Conservation (phyloP, 2,888 invertebrate species). For the Erebia aethiops region DNA sequence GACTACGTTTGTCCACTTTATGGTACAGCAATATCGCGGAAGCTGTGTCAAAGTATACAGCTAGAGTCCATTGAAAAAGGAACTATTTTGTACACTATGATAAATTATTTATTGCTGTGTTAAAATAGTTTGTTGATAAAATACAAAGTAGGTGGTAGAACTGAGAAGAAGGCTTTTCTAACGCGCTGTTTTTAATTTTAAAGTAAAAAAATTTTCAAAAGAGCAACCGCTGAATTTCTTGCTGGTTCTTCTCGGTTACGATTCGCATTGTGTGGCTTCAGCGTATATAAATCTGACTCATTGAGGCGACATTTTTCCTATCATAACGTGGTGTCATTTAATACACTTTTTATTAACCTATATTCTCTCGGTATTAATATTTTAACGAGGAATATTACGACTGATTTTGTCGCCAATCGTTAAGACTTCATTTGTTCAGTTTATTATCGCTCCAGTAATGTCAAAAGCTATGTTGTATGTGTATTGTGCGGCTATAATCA, state of each 20-base stretch:
- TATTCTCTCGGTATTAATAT: background rate
- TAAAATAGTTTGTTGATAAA: too few relatives aligned
- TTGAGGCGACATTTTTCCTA: background rate
- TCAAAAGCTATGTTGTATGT: background rate
- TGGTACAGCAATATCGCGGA: slow-evolving; percentile 13
- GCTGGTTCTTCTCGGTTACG: too few relatives aligned
- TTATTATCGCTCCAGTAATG: background rate
- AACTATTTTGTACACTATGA: background rate
- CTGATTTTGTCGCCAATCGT: slow-evolving; percentile 10
- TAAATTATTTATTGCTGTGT: background rate
- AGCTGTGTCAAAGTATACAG: slow-evolving; percentile 5
- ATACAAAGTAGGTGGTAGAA: too few relatives aligned
- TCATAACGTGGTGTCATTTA: background rate
- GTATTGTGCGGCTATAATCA: background rate
- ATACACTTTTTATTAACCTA: background rate
- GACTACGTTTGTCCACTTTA: slow-evolving; percentile 35
- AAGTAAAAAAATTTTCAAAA: too few relatives aligned
- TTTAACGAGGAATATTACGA: background rate
- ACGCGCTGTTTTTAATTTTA: too few relatives aligned
- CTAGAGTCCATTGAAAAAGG: background rate
- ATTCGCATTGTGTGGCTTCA: too few relatives aligned
- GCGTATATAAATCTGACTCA: too few relatives aligned
- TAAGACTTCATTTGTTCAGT: slow-evolving; percentile 5
- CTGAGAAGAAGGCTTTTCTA: too few relatives aligned
- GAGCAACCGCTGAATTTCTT: too few relatives aligned